Base-by-base conservation (phyloP, 1,140 invertebrate species). In the Harpegnathos saltator region DNA sequence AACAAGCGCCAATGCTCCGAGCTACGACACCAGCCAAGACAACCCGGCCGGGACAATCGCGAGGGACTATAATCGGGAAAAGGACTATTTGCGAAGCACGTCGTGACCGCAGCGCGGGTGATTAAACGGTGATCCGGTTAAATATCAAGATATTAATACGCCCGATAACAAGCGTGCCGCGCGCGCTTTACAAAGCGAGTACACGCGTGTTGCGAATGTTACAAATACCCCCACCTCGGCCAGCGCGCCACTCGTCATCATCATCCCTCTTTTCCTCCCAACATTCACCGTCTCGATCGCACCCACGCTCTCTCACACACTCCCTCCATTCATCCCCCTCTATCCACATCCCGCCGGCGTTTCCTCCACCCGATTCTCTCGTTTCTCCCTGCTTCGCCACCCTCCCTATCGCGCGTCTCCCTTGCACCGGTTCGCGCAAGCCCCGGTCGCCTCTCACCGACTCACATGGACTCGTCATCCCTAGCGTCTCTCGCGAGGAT, bases 101-200 rank as follows among this genome's bases (percentile, higher is more conserved):
- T 48, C 56, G n/a, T n/a, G 22, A 78, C 17, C 65, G 33, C 7
- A 44, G 56, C 22, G 65, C 22, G 65, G 38, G 33, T 58, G 69
- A 14, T 24, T 69, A 59, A 62, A 22, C 38, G 54, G 54, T 33
- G 33, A 80, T 24, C 14, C 65, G 65, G 52, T 44, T 58, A 80
- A 80, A 80, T 80, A 80, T 71, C 75, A 69, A 22, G 75, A 17
- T 80, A 80, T 69, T 78, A 69, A 78, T 78, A 78, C 17, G 50
- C 50, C 19, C 15, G 22, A 66, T 5, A 24, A 48, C 33, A 11
- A 54, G 24, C 19, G 29, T 24, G 17, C 22, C 17, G 12, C 52
- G 50, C 24, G 75, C 63, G n/a, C 24, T 44, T 69, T n/a, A 56
- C 33, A 69, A 69, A 78, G 75, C 74, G 74, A 44, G 44, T 58